Evolutionary conservation across 2,888 invertebrate species (phyloP).

Genomic region (Tanypteryx hageni): DNA sequence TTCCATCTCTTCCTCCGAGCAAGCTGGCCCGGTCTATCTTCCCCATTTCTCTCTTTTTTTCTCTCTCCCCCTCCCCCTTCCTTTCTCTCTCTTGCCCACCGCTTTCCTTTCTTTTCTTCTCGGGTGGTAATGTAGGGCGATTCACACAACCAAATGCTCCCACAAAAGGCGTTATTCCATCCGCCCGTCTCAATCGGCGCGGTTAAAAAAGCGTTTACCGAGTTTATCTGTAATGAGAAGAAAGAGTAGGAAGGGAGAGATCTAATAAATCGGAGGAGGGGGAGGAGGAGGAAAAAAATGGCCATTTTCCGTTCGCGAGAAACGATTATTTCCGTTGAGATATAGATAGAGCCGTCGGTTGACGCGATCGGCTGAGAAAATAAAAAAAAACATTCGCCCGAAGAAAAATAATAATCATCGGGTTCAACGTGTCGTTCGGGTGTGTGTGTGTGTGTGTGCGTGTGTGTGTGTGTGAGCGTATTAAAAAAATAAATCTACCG

Average conservation of each 20-base stretch:
- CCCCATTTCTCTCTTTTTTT: not conserved
- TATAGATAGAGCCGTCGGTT: not conserved
- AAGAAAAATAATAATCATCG: too few species aligned
- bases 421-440: too few species aligned
- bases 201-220: slow-evolving; percentile 31
- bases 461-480: too few species aligned
- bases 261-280: not conserved
- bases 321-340: not conserved
- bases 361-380: not conserved
- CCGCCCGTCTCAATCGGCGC: slow-evolving; percentile 6
- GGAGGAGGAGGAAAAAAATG: not conserved
- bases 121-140: slow-evolving; percentile 8
- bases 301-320: not conserved
- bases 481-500: too few species aligned
- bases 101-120: not conserved
- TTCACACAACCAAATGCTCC: not conserved
- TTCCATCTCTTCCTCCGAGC: not conserved
- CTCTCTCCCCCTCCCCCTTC: not conserved
- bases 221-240: slow-evolving; percentile 17
- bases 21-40: not conserved
- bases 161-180: slow-evolving; percentile 22
- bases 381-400: not conserved
- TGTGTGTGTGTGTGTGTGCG: too few species aligned
- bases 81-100: not conserved
- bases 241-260: not conserved